Base-by-base conservation (phyloP, 92 coral and sea anemone genomes). In the Phenganax marumi region DNA sequence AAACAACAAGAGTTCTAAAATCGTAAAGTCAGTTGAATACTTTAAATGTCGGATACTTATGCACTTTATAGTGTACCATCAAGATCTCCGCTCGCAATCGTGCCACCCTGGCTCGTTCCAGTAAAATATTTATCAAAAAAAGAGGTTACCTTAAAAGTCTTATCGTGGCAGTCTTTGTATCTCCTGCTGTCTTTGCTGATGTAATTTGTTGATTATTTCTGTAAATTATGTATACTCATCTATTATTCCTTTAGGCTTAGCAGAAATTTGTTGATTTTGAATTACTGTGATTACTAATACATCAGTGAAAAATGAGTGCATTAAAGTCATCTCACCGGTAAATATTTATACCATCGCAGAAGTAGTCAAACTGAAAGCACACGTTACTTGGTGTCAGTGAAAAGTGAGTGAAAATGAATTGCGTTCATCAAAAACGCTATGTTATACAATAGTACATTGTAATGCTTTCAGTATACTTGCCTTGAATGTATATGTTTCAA, bases 401-500 rank as follows among this genome's bases (percentile, higher is more conserved):
- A 1, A 43, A 13, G 17, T 13, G 17, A 11, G 26, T 43, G 19
- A 70, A 70, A 22, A 21, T 10, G 17, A 16, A 70, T 70, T 11
- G 52, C 14, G 18, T 72, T 16, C 13, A 43, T 18, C 8, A 8
- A 43, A 43, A 19, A 70, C 75, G 16, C 43, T 7, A 70, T 12
- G 53, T 43, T 3, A 70, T 21, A 33, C 50, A n/a, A 73, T 16
- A 73, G 8, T 73, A 73, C 52, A 8, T 19, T 52, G 24, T 52
- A 17, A 51, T 8, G 25, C 18, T 54, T 6, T 73, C 39, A 12
- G 25, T 43, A 55, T 72, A 25, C 75, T 58, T 88, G 86, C 97
- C 97, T 93, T 93, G 77, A 93, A 93, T 53, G 97, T 93, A 80
- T 93, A 93, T 14, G 97, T 90, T 80, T 93, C 97, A 50, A 93